phyloP scores from a whole-genome alignment of 2,888 invertebrate species.

The Orthosia cruda region DNA sequence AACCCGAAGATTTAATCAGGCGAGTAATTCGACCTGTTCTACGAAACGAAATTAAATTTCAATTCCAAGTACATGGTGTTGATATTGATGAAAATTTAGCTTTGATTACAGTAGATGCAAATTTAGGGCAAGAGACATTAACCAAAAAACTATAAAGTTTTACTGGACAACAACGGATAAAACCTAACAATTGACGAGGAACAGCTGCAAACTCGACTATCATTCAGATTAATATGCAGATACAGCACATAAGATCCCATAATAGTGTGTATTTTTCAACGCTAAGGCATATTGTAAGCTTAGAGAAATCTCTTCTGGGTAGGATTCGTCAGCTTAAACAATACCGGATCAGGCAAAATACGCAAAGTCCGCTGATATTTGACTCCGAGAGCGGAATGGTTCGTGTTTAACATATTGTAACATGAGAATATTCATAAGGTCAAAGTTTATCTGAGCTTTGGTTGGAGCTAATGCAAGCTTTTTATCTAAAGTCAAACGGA shows the following conservation, averaged over 20 bases:
- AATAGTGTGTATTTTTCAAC: slow-evolving; percentile 13
- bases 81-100: slow-evolving; percentile 2
- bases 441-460: slow-evolving; percentile 34
- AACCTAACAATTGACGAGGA: neutral
- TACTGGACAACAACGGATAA: neutral
- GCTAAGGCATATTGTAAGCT: slow-evolving; percentile 14
- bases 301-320: neutral
- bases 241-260: neutral
- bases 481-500: slow-evolving; percentile 29
- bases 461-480: slow-evolving; percentile 12
- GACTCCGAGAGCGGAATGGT: slow-evolving; percentile 13
- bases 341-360: slow-evolving; percentile 19
- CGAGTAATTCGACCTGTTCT: slow-evolving; percentile 10
- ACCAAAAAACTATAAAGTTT: neutral
- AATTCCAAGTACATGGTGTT: neutral
- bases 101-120: neutral
- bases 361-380: slow-evolving; percentile 17
- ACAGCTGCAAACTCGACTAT: neutral
- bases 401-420: slow-evolving; percentile 6
- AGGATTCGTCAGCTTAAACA: neutral
- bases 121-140: neutral
- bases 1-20: slow-evolving; percentile 37
- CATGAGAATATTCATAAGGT: slow-evolving; percentile 12
- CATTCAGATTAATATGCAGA: slow-evolving; percentile 4
- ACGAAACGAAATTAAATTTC: slow-evolving; percentile 4